phyloP scores from a whole-genome alignment of 2,113 vertebrate species.

The Oncorhynchus gorbuscha region DNA sequence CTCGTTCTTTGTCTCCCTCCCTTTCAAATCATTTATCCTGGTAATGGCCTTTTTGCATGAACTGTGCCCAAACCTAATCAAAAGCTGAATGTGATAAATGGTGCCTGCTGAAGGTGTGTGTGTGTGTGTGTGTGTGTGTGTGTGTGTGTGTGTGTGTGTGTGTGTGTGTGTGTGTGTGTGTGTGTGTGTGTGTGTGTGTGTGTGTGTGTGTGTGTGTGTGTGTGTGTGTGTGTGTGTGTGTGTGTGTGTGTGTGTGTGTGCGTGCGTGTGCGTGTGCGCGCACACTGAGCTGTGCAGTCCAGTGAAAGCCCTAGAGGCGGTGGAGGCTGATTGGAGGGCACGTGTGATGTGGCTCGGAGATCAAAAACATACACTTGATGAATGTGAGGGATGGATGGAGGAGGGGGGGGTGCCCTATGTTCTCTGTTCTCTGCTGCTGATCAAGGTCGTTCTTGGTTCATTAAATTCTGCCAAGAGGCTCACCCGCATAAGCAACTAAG shows the following conservation, averaged over 20 bases:
- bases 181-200: neutral
- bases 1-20: conserved; percentile 16
- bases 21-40: conserved; percentile 39
- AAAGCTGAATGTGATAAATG: conserved; percentile 62
- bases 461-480: conserved; percentile 78
- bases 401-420: conserved; percentile 52
- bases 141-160: conserved; percentile 28
- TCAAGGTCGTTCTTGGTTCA: conserved; percentile 89
- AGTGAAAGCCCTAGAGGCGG: conserved; percentile 73
- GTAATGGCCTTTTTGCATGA: conserved; percentile 55
- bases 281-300: conserved; percentile 22
- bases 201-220: no score
- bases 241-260: conserved; percentile 14
- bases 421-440: conserved; percentile 78
- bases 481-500: conserved; percentile 60
- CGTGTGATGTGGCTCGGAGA: conserved; percentile 94
- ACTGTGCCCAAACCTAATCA: conserved; percentile 67
- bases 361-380: conserved; percentile 94
- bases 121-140: conserved; percentile 29
- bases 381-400: conserved; percentile 73
- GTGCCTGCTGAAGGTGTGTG: conserved; percentile 23
- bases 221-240: conserved; percentile 5
- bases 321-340: conserved; percentile 83
- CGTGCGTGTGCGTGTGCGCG: conserved; percentile 11
- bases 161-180: conserved; percentile 28